Percentiles rank a stretch among this genome's conserved stretches.
phyloP scores from a whole-genome alignment of 2,888 invertebrate species.

The Cerastis leucographa region DNA sequence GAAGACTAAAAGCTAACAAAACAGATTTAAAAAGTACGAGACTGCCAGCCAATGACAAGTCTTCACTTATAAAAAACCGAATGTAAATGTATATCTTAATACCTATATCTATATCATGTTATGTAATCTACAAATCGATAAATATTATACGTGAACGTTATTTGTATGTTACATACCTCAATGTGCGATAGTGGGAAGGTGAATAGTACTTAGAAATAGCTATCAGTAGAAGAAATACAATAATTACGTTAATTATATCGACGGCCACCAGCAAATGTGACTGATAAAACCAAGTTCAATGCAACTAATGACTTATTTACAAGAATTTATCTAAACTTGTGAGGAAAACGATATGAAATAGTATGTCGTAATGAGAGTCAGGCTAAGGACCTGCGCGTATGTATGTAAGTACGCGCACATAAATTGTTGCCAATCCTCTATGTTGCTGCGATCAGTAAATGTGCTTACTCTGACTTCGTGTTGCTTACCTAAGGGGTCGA shows the following conservation, averaged over 20 bases:
- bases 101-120: too few relatives aligned
- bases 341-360: background rate
- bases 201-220: background rate
- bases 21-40: too few relatives aligned
- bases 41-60: too few relatives aligned
- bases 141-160: background rate
- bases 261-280: background rate
- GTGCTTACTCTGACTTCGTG: background rate
- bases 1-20: too few relatives aligned
- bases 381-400: background rate
- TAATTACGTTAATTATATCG: background rate
- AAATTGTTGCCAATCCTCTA: background rate
- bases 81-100: too few relatives aligned
- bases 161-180: background rate
- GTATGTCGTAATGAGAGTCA: background rate
- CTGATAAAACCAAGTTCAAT: constrained; percentile 26
- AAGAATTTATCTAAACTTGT: background rate
- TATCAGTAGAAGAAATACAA: background rate
- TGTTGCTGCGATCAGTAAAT: background rate
- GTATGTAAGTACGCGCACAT: background rate
- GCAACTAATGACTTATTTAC: background rate
- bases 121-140: background rate
- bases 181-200: background rate
- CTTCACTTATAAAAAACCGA: too few relatives aligned
- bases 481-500: background rate